A percentile compares a stretch with the other conserved stretches of the same genome.
phyloP scores from a whole-genome alignment of 2,888 invertebrate genomes.

The Agriopis aurantiaria region DNA sequence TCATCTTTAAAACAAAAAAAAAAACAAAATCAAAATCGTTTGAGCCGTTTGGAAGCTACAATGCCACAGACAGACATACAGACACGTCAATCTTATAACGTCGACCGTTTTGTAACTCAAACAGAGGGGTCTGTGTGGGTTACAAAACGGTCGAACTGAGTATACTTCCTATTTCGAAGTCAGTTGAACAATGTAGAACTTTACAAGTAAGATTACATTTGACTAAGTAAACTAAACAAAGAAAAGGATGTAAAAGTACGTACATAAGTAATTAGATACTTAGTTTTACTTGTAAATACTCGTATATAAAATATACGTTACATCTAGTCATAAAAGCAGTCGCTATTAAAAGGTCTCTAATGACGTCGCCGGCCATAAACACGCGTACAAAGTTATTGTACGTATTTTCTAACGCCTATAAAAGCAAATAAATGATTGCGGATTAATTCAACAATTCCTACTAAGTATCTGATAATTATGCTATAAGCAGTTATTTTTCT shows the following conservation, averaged over 20 bases:
- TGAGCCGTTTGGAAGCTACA: too few species aligned
- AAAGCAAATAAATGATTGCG: slow-evolving; percentile 46
- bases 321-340: slow-evolving; percentile 17
- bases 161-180: too few species aligned
- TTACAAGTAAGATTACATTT: background rate
- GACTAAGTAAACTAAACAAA: background rate
- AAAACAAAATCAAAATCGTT: too few species aligned
- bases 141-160: too few species aligned
- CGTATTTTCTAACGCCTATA: slow-evolving; percentile 33
- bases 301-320: background rate
- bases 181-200: too few species aligned
- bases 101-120: too few species aligned
- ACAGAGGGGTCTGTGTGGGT: too few species aligned
- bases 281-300: background rate
- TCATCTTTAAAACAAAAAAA: too few species aligned
- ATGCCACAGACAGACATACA: too few species aligned
- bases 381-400: slow-evolving; percentile 27
- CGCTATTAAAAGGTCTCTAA: slow-evolving; percentile 24
- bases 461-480: slow-evolving; percentile 53
- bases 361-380: slow-evolving; percentile 10
- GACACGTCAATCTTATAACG: too few species aligned
- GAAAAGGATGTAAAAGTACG: background rate
- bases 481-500: slow-evolving; percentile 15
- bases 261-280: background rate
- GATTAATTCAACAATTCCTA: slow-evolving; percentile 56